Percentiles rank a stretch among this genome's conserved stretches.
Conservation (phyloP, 2,797 vertebrate species). For the Myotis vivesi region DNA sequence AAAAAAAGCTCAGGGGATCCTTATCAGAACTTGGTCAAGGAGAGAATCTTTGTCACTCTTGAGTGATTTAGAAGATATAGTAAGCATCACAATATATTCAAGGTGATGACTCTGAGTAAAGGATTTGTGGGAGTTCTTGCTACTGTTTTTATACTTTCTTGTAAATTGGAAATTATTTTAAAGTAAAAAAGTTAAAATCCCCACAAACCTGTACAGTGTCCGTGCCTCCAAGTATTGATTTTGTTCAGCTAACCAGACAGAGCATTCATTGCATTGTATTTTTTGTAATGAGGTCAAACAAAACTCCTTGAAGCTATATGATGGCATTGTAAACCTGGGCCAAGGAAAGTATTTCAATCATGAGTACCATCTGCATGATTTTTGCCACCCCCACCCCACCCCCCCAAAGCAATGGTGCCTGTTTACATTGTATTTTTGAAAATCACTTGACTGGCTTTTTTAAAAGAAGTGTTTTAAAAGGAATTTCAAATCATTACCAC, state of each 20-base stretch:
- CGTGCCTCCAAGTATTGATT: not conserved
- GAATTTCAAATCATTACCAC: not conserved
- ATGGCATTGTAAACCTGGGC: not conserved
- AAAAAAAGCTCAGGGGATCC: not conserved
- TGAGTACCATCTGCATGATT: not conserved
- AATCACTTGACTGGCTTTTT: not conserved
- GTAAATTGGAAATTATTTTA: not conserved
- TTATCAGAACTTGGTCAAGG: not conserved
- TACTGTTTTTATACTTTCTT: not conserved
- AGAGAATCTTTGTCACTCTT: not conserved
- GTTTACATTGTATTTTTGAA: not conserved
- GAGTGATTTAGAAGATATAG: not conserved
- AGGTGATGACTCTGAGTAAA: not conserved
- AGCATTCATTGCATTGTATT: not conserved
- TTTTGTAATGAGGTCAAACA: not conserved
- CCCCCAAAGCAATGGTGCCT: not conserved
- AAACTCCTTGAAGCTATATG: not conserved
- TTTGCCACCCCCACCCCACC: not conserved
- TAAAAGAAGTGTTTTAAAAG: not conserved
- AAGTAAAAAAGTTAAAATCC: not conserved
- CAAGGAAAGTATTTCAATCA: not conserved
- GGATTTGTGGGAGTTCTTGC: not conserved
- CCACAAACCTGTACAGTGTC: not conserved
- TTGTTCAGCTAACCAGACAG: not conserved
- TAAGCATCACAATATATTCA: not conserved